Evolutionary conservation across 2,797 vertebrate species (phyloP), one percentile per base, ranked within the genome.

Genomic region (Onychomys torridus): DNA sequence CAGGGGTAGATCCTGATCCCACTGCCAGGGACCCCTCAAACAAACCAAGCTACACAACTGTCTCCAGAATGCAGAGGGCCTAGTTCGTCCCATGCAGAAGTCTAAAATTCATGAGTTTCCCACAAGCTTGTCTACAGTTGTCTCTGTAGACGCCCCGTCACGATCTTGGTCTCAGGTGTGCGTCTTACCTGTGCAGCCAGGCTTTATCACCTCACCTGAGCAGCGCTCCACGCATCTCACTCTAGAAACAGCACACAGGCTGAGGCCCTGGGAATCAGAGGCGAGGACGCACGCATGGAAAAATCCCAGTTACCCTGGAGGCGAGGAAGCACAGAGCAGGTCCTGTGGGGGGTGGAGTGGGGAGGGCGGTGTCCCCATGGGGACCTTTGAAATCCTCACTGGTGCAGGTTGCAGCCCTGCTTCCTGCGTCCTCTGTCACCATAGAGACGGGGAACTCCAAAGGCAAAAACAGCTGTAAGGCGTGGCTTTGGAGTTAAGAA

Each of bases 241-340:
- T n/a, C 19, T 1, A n/a, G 83, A 90, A 16, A 37, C n/a, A 5
- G 32, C 29, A 27, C 46, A 14, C 25, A 2, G 40, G 14, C 13
- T 29, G 19, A n/a, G 43, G 6, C 1, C 5, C 2, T 23, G 59
- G 11, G 1, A 10, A 34, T 0, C 5, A 32, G 19, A 69, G 2
- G n/a, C 0, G 0, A 40, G 71, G 14, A 29, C 21, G 63, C 29
- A 49, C 9, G n/a, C 0, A 14, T 32, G 76, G 67, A 85, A 77
- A n/a, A n/a, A n/a, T n/a, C 6, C 12, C 40, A 25, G 75, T 43
- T 29, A 69, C 49, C 34, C 29, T 14, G 0, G n/a, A 65, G 67
- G 3, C 21, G 0, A 0, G 59, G 76, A 14, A 79, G 40, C 2
- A 2, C 21, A 40, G 40, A 34, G 40, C 19, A 3, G 17, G 37